phyloP scores from a whole-genome alignment of 2,797 vertebrate species.

The Pithecia hirsuta region DNA sequence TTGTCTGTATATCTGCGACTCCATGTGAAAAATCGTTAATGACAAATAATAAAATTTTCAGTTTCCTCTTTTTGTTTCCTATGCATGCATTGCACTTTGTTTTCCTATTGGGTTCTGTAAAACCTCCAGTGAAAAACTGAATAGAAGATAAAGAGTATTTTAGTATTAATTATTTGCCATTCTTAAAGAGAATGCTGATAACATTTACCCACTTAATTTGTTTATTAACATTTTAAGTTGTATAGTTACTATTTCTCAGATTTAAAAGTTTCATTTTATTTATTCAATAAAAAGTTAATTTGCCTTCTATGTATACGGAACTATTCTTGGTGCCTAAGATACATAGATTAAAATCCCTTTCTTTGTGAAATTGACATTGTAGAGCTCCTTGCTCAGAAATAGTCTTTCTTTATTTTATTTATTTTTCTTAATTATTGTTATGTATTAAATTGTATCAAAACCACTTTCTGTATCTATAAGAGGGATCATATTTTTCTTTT shows the following conservation, averaged over 20 bases:
- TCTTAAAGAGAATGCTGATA: background rate
- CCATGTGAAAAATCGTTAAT: constrained; percentile 20
- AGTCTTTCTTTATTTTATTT: background rate
- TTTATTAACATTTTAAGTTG: background rate
- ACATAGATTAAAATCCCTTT: background rate
- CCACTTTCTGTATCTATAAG: background rate
- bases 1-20: background rate
- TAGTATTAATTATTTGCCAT: background rate
- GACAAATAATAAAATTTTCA: background rate
- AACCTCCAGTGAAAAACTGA: background rate
- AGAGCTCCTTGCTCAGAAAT: background rate
- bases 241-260: background rate
- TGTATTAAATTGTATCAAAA: background rate
- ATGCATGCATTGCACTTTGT: background rate
- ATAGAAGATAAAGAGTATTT: background rate
- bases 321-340: background rate
- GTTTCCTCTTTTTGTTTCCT: constrained; percentile 15
- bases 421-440: background rate
- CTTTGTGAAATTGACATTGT: background rate
- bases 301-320: background rate
- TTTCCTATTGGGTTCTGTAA: background rate
- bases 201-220: background rate
- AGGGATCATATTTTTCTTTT: background rate
- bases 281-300: background rate
- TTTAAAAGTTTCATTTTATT: background rate